phyloP scores from a whole-genome alignment of 2,113 vertebrate species.

The Coregonus clupeaformis region DNA sequence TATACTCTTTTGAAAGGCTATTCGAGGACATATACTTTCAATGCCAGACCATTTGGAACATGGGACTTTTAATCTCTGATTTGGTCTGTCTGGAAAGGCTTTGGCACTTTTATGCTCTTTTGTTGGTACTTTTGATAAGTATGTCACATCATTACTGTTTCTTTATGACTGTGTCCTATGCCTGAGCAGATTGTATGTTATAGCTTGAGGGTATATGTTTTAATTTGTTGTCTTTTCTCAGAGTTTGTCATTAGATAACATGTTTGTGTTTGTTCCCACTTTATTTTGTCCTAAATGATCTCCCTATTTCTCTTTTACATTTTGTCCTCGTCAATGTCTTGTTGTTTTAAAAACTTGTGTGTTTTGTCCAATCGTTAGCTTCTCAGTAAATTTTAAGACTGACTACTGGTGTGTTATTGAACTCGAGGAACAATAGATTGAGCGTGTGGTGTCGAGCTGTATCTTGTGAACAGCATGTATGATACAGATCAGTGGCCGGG shows the following conservation, averaged over 20 bases:
- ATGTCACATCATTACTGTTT: constrained; percentile 58
- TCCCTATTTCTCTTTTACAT: background rate
- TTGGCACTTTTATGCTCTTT: constrained; percentile 54
- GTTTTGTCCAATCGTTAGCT: background rate
- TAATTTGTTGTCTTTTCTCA: background rate
- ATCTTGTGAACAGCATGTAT: constrained; percentile 13
- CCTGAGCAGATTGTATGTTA: constrained; percentile 14
- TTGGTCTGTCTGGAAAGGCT: constrained; percentile 61
- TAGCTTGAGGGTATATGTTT: background rate
- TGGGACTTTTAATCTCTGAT: constrained; percentile 72
- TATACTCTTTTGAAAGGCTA: constrained; percentile 42
- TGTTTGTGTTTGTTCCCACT: background rate
- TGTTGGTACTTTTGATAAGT: constrained; percentile 74
- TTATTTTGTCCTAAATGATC: background rate
- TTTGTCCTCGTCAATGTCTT: background rate
- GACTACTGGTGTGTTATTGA: background rate
- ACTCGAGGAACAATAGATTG: background rate
- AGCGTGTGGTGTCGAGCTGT: background rate
- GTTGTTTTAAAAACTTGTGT: background rate
- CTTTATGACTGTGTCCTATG: constrained; percentile 15
- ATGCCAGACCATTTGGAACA: constrained; percentile 71
- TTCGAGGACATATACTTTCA: constrained; percentile 34
- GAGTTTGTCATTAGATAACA: background rate
- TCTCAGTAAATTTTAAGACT: background rate
- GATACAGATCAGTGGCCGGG: constrained; percentile 9